These are phyloP conservation scores for Geococcyx californianus DNA, from an alignment of 2,113 vertebrate genomes.

Conservation along the genomic window DNA sequence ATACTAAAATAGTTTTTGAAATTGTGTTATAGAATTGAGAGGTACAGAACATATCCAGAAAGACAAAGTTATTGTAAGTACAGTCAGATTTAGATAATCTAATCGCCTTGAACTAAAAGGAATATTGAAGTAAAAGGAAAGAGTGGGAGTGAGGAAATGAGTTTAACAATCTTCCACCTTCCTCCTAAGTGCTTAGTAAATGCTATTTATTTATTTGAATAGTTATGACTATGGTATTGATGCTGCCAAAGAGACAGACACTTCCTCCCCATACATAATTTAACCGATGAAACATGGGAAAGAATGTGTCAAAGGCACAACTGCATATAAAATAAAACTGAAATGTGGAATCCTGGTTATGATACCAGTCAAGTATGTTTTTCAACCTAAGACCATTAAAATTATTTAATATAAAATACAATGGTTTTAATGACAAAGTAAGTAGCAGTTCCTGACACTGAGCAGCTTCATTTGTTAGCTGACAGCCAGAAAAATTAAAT, in stretches of 20 bases:
- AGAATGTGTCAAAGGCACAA: neutral
- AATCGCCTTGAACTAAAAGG: neutral
- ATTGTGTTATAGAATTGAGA: neutral
- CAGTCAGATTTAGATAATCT: neutral
- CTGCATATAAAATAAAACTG: neutral
- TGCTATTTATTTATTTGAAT: neutral
- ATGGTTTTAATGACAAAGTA: neutral
- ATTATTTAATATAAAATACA: neutral
- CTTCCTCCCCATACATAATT: neutral
- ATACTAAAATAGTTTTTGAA: neutral
- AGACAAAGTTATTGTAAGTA: neutral
- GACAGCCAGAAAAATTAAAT: neutral
- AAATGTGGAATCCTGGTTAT: neutral
- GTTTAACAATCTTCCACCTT: neutral
- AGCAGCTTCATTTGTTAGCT: neutral
- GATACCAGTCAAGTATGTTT: neutral
- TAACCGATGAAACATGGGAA: neutral
- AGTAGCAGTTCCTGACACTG: neutral
- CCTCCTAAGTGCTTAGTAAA: neutral
- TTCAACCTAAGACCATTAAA: neutral
- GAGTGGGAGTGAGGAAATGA: neutral
- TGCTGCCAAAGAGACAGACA: neutral
- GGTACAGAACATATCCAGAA: neutral
- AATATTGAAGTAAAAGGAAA: neutral
- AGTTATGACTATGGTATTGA: neutral